phyloP scores from a whole-genome alignment of 2,113 vertebrate genomes.

The Gavia stellata region DNA sequence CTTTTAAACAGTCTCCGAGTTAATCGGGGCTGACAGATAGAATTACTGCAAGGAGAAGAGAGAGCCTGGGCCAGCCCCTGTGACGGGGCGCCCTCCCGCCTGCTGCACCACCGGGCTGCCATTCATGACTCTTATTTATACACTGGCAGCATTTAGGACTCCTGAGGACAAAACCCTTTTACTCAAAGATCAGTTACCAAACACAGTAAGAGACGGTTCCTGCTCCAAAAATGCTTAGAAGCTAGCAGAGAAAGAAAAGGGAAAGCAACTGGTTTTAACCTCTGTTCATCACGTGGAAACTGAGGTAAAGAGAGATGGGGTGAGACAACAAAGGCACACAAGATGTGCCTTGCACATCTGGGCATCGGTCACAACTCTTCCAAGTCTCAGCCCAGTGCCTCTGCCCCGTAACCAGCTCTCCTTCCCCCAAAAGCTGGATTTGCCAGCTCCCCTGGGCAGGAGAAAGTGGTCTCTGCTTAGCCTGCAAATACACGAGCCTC shows the following conservation, averaged over 20 bases:
- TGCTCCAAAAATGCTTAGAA: neutral
- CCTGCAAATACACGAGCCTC: neutral
- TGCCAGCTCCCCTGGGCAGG: neutral
- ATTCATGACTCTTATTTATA: neutral
- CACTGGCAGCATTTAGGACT: neutral
- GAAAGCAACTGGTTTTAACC: neutral
- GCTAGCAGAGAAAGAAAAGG: neutral
- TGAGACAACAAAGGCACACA: neutral
- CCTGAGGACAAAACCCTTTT: neutral
- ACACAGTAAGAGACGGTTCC: neutral
- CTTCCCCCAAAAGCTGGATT: neutral
- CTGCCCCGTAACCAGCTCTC: neutral
- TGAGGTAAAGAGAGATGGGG: neutral
- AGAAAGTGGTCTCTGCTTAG: neutral
- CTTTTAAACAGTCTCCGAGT: neutral
- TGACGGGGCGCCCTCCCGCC: neutral
- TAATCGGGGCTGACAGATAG: neutral
- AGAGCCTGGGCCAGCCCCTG: neutral
- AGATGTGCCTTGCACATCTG: neutral
- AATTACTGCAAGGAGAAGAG: neutral
- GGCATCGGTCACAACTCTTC: neutral
- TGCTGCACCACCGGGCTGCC: neutral
- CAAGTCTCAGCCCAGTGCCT: neutral
- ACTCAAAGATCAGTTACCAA: neutral
- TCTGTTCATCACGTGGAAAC: neutral